Percentiles rank a stretch among this genome's conserved stretches.
phyloP scores from a whole-genome alignment of 1,140 invertebrate genomes.

The Caerostris extrusa region DNA sequence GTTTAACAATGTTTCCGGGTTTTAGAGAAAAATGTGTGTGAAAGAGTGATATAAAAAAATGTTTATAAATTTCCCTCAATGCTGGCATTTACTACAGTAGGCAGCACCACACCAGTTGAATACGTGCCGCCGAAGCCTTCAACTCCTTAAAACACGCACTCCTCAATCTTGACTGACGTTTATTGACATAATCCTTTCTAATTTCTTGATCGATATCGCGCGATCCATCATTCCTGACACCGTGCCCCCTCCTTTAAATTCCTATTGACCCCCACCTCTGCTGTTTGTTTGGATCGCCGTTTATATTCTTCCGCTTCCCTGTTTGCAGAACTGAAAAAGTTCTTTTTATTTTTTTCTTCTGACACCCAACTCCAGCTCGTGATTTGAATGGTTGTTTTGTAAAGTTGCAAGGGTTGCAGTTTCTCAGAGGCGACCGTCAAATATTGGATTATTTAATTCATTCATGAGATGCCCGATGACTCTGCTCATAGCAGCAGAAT shows the following conservation, averaged over 20 bases:
- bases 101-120: too few species aligned
- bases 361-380: not conserved
- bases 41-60: too few species aligned
- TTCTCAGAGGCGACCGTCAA: not conserved
- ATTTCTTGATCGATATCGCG: not conserved
- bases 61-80: too few species aligned
- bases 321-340: not conserved
- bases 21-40: too few species aligned
- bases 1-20: too few species aligned
- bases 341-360: not conserved
- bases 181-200: not conserved
- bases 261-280: not conserved
- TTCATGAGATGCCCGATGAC: not conserved
- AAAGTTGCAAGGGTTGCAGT: not conserved
- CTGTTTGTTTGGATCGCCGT: not conserved
- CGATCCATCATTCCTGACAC: constrained; percentile 26
- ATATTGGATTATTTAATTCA: not conserved
- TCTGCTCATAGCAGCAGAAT: not conserved
- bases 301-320: not conserved
- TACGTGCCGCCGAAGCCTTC: too few species aligned
- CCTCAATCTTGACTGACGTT: not conserved
- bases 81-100: too few species aligned
- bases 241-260: not conserved
- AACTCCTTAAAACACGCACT: not conserved
- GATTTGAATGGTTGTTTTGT: not conserved